These are phyloP conservation scores for Lypha dubia DNA, from an alignment of 2,888 invertebrate genomes.

Conservation along the genomic window DNA sequence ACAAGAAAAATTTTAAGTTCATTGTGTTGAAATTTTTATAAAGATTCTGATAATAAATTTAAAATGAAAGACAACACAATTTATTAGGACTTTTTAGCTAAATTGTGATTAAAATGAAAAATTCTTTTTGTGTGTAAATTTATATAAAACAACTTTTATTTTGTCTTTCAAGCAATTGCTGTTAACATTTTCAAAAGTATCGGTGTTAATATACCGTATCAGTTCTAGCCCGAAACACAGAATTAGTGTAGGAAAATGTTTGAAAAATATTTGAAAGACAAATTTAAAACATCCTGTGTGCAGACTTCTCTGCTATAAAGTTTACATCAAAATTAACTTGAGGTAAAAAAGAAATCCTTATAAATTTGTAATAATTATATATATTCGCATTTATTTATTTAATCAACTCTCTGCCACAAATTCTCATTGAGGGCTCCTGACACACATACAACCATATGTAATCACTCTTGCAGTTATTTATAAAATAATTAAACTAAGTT, in stretches of 20 bases:
- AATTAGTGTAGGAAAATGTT: too few species aligned
- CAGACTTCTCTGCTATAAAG: too few species aligned
- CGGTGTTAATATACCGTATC: too few species aligned
- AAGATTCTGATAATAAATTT: background rate
- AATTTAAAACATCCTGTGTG: too few species aligned
- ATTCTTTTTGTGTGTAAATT: too few species aligned
- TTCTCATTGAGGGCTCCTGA: background rate
- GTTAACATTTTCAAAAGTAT: too few species aligned
- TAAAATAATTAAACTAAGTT: constrained; percentile 10
- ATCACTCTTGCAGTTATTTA: background rate
- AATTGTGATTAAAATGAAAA: background rate
- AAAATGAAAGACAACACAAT: background rate
- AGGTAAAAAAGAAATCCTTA: too few species aligned
- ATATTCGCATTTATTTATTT: background rate
- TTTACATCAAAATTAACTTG: too few species aligned
- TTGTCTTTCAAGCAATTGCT: too few species aligned
- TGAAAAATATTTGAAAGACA: too few species aligned
- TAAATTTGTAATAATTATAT: too few species aligned
- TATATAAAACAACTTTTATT: background rate
- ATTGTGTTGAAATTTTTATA: background rate
- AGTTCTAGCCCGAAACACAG: too few species aligned
- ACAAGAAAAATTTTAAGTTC: background rate
- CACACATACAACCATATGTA: background rate
- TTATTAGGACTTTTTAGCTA: background rate
- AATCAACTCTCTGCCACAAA: background rate